Conservation (phyloP, 2,888 invertebrate genomes). For the Dasysyrphus tricinctus region DNA sequence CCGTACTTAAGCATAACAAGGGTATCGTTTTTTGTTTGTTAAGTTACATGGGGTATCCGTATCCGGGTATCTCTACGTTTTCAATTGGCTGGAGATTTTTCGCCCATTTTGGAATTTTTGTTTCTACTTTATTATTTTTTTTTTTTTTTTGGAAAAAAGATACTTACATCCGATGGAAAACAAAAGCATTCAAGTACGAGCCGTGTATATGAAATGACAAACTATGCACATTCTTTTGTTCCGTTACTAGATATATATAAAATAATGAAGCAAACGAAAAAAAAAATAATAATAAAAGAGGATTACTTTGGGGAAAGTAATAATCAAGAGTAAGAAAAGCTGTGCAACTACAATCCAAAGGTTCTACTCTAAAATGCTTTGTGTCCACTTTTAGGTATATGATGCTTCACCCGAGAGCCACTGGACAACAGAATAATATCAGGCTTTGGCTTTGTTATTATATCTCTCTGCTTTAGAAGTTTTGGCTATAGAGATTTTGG, state of each 20-base stretch:
- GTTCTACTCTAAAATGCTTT: constrained; percentile 49
- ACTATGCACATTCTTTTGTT: constrained; percentile 71
- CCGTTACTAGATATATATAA: constrained; percentile 39
- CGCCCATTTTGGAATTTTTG: constrained; percentile 23
- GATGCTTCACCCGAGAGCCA: constrained; percentile 13
- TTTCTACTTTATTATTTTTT: neutral
- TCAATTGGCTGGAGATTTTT: constrained; percentile 51
- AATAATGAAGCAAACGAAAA: constrained; percentile 43
- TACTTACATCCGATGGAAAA: constrained; percentile 58
- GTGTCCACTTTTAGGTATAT: constrained; percentile 26
- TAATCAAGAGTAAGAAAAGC: constrained; percentile 25
- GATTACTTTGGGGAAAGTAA: constrained; percentile 60
- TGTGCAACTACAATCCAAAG: constrained; percentile 47
- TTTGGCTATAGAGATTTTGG: neutral
- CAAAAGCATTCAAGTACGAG: constrained; percentile 53
- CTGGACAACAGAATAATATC: constrained; percentile 13
- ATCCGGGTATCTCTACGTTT: constrained; percentile 36
- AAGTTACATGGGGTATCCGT: constrained; percentile 27
- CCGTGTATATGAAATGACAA: constrained; percentile 62
- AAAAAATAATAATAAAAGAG: constrained; percentile 58
- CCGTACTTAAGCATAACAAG: constrained; percentile 67
- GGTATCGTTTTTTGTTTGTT: constrained; percentile 39
- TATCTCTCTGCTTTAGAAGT: constrained; percentile 24
- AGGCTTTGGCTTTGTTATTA: constrained; percentile 46
- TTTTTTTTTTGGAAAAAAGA: constrained; percentile 17